Evolutionary conservation across 2,888 invertebrate species (phyloP).

Genomic region (Diabrotica balteata): DNA sequence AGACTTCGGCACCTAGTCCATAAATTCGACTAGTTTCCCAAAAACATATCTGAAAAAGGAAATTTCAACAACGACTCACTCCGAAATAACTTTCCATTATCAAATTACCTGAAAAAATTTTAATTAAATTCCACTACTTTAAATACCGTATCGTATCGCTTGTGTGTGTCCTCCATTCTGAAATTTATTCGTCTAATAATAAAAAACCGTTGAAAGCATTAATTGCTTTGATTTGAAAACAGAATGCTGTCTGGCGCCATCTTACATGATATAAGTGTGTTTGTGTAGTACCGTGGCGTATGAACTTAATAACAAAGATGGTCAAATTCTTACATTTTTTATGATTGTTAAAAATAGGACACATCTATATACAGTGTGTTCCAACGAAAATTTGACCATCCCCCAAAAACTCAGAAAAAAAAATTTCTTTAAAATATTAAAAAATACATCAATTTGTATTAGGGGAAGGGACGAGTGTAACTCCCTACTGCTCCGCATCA

Average conservation of each 20-base stretch:
- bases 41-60: constrained; percentile 22
- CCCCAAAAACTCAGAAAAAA: no score
- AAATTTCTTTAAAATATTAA: no score
- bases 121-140: constrained; percentile 31
- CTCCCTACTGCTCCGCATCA: no score
- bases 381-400: no score
- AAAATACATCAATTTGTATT: no score
- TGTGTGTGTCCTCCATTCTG: constrained; percentile 26
- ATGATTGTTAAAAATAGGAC: no score
- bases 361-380: no score
- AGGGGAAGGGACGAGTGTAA: no score
- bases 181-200: constrained; percentile 36
- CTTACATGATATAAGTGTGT: constrained; percentile 26
- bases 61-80: constrained; percentile 22
- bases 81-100: constrained; percentile 32
- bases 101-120: constrained; percentile 36
- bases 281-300: constrained; percentile 9
- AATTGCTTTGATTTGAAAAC: constrained; percentile 36
- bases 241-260: constrained; percentile 37
- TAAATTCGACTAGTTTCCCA: constrained; percentile 12
- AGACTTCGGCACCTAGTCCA: constrained; percentile 1
- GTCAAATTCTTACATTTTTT: neutral
- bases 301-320: neutral
- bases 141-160: constrained; percentile 26
- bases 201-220: constrained; percentile 38